These are phyloP conservation scores for Bos javanicus DNA, from an alignment of 2,113 vertebrate genomes.

Conservation along the genomic window DNA sequence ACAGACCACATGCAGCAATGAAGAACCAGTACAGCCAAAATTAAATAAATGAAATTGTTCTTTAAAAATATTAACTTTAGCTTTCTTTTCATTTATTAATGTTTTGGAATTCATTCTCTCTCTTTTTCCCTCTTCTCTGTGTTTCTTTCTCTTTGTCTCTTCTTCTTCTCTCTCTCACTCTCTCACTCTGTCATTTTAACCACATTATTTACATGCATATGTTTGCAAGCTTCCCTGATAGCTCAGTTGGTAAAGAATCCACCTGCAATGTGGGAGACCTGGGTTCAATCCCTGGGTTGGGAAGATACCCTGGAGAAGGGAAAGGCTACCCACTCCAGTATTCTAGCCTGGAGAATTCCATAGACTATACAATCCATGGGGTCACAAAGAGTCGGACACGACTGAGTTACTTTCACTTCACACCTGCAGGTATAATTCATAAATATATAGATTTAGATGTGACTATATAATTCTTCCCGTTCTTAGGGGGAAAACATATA, in stretches of 20 bases:
- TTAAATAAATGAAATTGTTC: background rate
- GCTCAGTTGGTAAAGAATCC: background rate
- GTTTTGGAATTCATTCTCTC: background rate
- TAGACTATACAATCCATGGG: background rate
- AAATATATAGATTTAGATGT: background rate
- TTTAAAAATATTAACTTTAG: background rate
- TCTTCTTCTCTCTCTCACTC: too few species aligned
- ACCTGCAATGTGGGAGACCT: accelerated
- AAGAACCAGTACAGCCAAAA: background rate
- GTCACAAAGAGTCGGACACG: accelerated
- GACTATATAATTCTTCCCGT: background rate
- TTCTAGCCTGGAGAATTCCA: background rate
- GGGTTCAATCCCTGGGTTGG: background rate
- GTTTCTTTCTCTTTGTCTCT: background rate
- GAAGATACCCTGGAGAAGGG: background rate
- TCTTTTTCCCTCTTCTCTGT: background rate
- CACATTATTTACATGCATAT: background rate
- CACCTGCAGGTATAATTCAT: accelerated
- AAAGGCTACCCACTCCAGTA: background rate
- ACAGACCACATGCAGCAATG: background rate
- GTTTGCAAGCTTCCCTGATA: background rate
- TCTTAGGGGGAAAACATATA: background rate
- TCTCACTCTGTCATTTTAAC: background rate
- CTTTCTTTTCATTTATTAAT: background rate
- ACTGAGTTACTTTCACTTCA: background rate